These are phyloP conservation scores for Chionis minor DNA, from an alignment of 2,113 vertebrate species.

Conservation along the genomic window DNA sequence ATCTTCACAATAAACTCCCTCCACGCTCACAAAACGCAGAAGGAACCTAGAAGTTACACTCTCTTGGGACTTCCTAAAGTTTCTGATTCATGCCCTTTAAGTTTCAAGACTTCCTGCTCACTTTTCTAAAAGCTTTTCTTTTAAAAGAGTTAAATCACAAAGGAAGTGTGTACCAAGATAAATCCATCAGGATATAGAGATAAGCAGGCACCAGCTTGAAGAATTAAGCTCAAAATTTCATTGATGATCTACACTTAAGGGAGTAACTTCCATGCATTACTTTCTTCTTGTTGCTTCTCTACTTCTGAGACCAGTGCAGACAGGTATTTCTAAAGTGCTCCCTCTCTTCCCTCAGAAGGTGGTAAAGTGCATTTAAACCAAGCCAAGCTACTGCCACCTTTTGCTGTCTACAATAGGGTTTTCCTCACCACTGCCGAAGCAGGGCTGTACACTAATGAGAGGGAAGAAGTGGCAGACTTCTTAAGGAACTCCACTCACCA, in stretches of 20 bases:
- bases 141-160: neutral
- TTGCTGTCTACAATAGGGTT: neutral
- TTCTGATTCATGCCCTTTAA: neutral
- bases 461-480: neutral
- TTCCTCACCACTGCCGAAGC: neutral
- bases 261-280: neutral
- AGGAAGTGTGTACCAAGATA: neutral
- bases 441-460: neutral
- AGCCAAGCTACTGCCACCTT: neutral
- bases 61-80: neutral
- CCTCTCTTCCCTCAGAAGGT: neutral
- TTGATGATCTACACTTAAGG: neutral
- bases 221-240: fast-evolving
- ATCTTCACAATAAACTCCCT: neutral
- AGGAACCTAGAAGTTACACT: neutral
- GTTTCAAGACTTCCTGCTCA: neutral
- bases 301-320: neutral
- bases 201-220: neutral
- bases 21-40: neutral
- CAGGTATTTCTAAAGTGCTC: neutral
- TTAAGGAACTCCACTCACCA: neutral
- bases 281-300: neutral
- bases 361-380: neutral
- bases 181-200: neutral
- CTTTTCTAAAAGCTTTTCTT: neutral